Base-by-base conservation (phyloP, 2,113 vertebrate genomes). In the Numida meleagris region DNA sequence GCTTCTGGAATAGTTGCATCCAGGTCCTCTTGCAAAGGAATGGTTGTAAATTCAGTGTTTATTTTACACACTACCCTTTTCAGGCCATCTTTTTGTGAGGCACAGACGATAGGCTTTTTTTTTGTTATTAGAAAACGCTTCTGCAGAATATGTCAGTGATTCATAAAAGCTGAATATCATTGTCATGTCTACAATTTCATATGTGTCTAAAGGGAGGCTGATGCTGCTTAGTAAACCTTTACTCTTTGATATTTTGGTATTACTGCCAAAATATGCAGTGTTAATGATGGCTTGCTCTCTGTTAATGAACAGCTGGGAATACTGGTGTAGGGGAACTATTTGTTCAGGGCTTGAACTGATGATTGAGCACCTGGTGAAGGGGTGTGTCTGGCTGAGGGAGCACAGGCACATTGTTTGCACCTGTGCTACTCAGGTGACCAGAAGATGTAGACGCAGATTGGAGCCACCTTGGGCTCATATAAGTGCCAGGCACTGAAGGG, bases 231-330 rank as follows among this genome's bases (percentile, higher is more conserved):
- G 67, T 61, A 36, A 63, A 38, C 24, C 12, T 19, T 25, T 25
- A 50, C 25, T 50, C 48, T 50, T 50, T 29, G 27, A 53, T 85
- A 4, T 40, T 70, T 34, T 76, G 36, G 27, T 53, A 38, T 27
- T 53, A 16, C 33, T 91, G 77, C 57, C 67, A 94, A 91, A 82
- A 76, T 25, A 73, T 40, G 73, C 2, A 10, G 17, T 61, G 59
- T 70, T 88, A 70, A 29, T 36, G 36, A 16, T 68, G 34, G 51
- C 8, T 81, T 76, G 61, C 48, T 86, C 4, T 4, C 48, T 89
- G 78, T 48, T 25, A 11, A 3, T 23, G 63, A 72, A 34, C 77
- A 95, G 83, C 61, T 88, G 89, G 89, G 80, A 90, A 58, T 33
- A 84, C 16, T 55, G 29, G 5, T 53, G 27, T 29, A 53, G 15